Percentiles rank a stretch among this genome's conserved stretches.
phyloP scores from a whole-genome alignment of 2,888 invertebrate species.

The Deilephila elpenor region DNA sequence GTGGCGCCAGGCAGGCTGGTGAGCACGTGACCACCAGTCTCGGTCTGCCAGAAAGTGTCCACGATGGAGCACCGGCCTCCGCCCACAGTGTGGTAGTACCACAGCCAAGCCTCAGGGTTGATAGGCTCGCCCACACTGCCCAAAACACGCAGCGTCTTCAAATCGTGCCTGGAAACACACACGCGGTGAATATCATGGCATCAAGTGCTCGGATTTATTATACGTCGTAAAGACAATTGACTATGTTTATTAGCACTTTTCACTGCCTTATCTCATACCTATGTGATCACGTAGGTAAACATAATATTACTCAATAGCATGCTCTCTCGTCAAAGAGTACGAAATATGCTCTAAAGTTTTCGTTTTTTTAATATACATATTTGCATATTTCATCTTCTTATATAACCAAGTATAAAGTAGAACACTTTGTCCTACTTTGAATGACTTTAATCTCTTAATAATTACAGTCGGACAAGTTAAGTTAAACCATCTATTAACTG shows the following conservation, averaged over 20 bases:
- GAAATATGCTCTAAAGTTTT: background rate
- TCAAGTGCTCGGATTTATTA: background rate
- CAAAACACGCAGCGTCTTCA: slow-evolving; percentile 89
- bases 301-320: background rate
- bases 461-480: too few relatives aligned
- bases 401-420: too few relatives aligned
- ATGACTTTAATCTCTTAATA: too few relatives aligned
- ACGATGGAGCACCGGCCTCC: slow-evolving; percentile 94
- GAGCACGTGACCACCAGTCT: slow-evolving; percentile 98
- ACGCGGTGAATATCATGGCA: background rate
- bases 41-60: slow-evolving; percentile 99
- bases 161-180: slow-evolving; percentile 82
- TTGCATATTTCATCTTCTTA: too few relatives aligned
- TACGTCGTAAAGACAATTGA: slow-evolving; percentile 36
- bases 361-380: too few relatives aligned
- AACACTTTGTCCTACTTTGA: too few relatives aligned
- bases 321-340: background rate
- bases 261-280: background rate
- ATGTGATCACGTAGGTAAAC: background rate
- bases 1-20: slow-evolving; percentile 98
- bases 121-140: slow-evolving; percentile 99
- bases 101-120: slow-evolving; percentile 98
- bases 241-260: background rate
- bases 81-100: slow-evolving; percentile 95
- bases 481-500: too few relatives aligned